Percentiles rank a stretch among this genome's conserved stretches.
phyloP scores from a whole-genome alignment of 2,888 invertebrate genomes.

The Lasioglossum malachurum region DNA sequence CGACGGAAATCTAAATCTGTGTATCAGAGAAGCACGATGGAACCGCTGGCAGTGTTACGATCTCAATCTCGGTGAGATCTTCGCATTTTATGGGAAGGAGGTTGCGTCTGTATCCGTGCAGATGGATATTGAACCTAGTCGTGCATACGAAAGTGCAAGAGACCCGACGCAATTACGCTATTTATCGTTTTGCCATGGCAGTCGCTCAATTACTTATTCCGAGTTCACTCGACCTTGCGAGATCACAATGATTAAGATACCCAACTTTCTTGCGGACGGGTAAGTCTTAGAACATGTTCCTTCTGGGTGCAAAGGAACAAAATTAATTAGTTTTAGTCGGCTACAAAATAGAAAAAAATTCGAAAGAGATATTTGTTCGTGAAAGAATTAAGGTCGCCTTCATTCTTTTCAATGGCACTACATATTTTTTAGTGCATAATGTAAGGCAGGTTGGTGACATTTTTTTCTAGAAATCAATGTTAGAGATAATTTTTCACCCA shows the following conservation, averaged over 20 bases:
- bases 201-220: constrained; percentile 37
- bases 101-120: constrained; percentile 53
- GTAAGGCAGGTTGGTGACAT: too few relatives aligned
- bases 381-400: too few relatives aligned
- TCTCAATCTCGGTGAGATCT: constrained; percentile 78
- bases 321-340: too few relatives aligned
- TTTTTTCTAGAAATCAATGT: too few relatives aligned
- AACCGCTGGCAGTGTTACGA: constrained; percentile 71
- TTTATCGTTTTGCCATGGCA: constrained; percentile 59
- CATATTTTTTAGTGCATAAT: too few relatives aligned
- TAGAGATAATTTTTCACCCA: too few relatives aligned
- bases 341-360: too few relatives aligned
- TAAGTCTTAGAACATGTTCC: neutral
- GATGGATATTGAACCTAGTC: constrained; percentile 72
- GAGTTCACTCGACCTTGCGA: neutral
- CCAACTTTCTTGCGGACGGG: neutral
- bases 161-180: constrained; percentile 66
- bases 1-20: constrained; percentile 40
- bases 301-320: neutral
- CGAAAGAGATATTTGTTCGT: too few relatives aligned
- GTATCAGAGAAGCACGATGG: constrained; percentile 33
- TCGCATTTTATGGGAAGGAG: constrained; percentile 74
- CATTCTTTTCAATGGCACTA: too few relatives aligned
- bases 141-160: constrained; percentile 58
- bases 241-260: neutral